Conservation (phyloP, 2,113 vertebrate genomes). For the Dromaius novaehollandiae region DNA sequence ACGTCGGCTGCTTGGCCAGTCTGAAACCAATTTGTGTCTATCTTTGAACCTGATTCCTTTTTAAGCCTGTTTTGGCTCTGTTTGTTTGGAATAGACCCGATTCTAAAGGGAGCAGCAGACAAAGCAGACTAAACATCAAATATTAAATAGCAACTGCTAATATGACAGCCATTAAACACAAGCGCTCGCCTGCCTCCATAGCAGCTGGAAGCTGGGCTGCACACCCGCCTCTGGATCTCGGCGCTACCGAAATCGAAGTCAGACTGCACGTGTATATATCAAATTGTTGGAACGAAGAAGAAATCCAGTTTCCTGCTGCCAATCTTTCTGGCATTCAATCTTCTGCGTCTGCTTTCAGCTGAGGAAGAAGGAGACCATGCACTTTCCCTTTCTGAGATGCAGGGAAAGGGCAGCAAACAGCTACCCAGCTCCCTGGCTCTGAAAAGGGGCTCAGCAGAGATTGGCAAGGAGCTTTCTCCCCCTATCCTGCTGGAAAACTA, state of each 20-base stretch:
- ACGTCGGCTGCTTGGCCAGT: not conserved
- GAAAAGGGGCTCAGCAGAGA: not conserved
- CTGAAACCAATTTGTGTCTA: slow-evolving; percentile 48
- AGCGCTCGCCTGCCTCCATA: not conserved
- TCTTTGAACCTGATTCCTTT: slow-evolving; percentile 17
- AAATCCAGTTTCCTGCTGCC: slow-evolving; percentile 28
- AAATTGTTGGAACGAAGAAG: slow-evolving; percentile 2
- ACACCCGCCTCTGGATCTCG: not conserved
- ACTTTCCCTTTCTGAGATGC: not conserved
- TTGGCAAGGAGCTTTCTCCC: not conserved
- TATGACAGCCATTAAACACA: slow-evolving; percentile 39
- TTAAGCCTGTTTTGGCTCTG: not conserved
- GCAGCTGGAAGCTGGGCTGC: slow-evolving; percentile 41
- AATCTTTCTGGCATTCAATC: not conserved
- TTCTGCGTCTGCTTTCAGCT: not conserved
- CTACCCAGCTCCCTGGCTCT: not conserved
- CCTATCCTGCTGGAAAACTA: slow-evolving; percentile 26
- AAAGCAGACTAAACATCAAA: slow-evolving; percentile 63
- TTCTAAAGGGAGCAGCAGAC: slow-evolving; percentile 42
- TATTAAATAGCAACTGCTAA: slow-evolving; percentile 62
- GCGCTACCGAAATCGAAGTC: not conserved
- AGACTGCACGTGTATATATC: not conserved
- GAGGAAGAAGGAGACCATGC: not conserved
- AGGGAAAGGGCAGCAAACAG: not conserved
- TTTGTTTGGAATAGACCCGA: slow-evolving; percentile 34